Conservation (phyloP, 1,140 invertebrate genomes). For the Solen grandis region DNA sequence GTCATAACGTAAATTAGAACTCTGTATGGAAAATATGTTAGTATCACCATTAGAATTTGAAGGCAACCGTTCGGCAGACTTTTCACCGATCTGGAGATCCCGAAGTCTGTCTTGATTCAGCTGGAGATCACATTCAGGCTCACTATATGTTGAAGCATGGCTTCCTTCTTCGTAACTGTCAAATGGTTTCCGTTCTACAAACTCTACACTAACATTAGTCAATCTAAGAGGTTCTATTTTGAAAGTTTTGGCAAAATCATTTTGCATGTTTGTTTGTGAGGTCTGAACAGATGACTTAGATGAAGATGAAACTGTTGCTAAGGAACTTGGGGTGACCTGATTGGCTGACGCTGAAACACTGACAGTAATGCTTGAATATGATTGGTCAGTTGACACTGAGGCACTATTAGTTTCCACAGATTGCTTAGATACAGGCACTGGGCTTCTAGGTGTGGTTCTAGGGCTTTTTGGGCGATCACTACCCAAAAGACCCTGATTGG, state of each 20-base stretch:
- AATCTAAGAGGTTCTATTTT: constrained; percentile 51
- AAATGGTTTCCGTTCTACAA: constrained; percentile 15
- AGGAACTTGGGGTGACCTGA: constrained; percentile 22
- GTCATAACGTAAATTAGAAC: neutral
- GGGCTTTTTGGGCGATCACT: constrained; percentile 55
- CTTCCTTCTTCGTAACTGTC: constrained; percentile 28
- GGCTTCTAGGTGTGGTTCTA: constrained; percentile 34
- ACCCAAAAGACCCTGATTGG: constrained; percentile 19
- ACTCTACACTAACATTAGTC: constrained; percentile 43
- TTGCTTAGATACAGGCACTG: constrained; percentile 5
- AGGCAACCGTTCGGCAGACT: too few relatives aligned
- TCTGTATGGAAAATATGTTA: too few relatives aligned
- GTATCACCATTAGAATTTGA: neutral
- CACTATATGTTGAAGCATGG: constrained; percentile 38
- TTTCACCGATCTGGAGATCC: constrained; percentile 36
- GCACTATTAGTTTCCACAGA: constrained; percentile 19
- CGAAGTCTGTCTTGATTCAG: constrained; percentile 19
- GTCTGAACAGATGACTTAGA: too few relatives aligned
- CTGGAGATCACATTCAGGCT: constrained; percentile 50
- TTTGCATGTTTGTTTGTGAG: neutral
- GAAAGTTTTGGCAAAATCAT: constrained; percentile 40
- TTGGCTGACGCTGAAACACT: constrained; percentile 45
- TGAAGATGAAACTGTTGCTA: constrained; percentile 43
- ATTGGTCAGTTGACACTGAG: constrained; percentile 30
- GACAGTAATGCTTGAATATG: constrained; percentile 29